phyloP scores from a whole-genome alignment of 2,113 vertebrate genomes.

The Equus quagga region DNA sequence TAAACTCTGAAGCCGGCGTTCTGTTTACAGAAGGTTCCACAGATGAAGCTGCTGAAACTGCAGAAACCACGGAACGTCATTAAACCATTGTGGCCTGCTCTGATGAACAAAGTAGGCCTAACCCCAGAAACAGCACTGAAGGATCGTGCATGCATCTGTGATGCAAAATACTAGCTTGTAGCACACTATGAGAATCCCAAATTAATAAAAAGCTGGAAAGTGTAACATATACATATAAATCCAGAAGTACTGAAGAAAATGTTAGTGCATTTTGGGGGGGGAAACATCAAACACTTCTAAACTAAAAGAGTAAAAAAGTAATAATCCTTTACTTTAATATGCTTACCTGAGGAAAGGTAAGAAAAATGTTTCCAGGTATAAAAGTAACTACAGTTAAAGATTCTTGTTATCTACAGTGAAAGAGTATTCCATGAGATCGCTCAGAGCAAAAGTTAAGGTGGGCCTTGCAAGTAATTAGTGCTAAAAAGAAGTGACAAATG shows the following conservation, averaged over 20 bases:
- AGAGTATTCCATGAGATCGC: background rate
- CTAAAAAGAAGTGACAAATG: background rate
- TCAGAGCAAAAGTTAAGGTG: background rate
- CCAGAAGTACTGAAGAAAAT: background rate
- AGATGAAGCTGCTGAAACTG: constrained; percentile 19
- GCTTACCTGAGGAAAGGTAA: background rate
- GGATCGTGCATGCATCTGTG: background rate
- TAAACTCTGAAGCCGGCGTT: background rate
- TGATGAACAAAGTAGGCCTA: constrained; percentile 43
- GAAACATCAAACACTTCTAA: background rate
- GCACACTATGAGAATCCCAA: fast-evolving
- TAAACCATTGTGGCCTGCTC: constrained; percentile 1
- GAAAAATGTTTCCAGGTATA: background rate
- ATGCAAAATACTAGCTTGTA: fast-evolving
- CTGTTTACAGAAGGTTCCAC: constrained; percentile 55
- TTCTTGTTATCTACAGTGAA: background rate
- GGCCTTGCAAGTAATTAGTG: background rate
- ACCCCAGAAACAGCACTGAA: too few species aligned
- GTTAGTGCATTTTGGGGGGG: background rate
- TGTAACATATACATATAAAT: background rate
- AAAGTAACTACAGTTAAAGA: background rate
- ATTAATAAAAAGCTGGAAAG: background rate
- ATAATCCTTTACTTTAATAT: background rate
- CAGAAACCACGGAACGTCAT: background rate
- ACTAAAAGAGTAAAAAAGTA: background rate